Base-by-base conservation (phyloP, 1,140 invertebrate species). In the Myzus persicae region DNA sequence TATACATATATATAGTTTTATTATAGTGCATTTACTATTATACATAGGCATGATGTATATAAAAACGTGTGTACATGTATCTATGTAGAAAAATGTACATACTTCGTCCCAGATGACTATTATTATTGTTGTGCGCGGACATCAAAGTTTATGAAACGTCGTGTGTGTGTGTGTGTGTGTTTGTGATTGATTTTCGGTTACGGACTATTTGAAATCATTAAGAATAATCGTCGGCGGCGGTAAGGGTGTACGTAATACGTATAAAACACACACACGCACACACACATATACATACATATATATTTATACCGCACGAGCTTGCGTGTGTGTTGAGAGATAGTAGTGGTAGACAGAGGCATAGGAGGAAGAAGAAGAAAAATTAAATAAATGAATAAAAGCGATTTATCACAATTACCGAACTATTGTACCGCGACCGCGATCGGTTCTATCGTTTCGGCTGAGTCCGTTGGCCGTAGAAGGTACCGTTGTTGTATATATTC, bases 321-420 rank as follows among this genome's bases (percentile, higher is more conserved):
- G 59, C 14, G 31, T 67, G 11, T 67, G 59, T 67, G 59, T 4
- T 5, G 81, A 40, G 36, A 40, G 38, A 24, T 24, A 67, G 59
- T 40, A 82, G 8, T 24, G 36, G n/a, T 44, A 18, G 26, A n/a
- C 85, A 31, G 85, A 88, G 85, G 46, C 31, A 48, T 14, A 48
- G 14, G 46, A 36, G 38, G 44, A 36, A 22, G 46, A 48, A 46
- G n/a, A 88, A 36, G 46, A 48, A 88, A 36, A 22, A 59, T 40
- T 26, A 59, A 90, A 88, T 26, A 90, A 90, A 90, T 90, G 59
- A 90, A 90, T 90, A 90, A 90, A 90, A 90, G 38, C 89, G 89
- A 90, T 90, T 90, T 90, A 90, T 90, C 89, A 90, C 89, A 90
- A 90, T 90, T 90, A 90, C 54, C 38, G 89, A 42, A 90, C 89